A percentile compares a stretch with the other conserved stretches of the same genome.
Conservation (phyloP, 2,797 vertebrate genomes). For the Anabas testudineus region DNA sequence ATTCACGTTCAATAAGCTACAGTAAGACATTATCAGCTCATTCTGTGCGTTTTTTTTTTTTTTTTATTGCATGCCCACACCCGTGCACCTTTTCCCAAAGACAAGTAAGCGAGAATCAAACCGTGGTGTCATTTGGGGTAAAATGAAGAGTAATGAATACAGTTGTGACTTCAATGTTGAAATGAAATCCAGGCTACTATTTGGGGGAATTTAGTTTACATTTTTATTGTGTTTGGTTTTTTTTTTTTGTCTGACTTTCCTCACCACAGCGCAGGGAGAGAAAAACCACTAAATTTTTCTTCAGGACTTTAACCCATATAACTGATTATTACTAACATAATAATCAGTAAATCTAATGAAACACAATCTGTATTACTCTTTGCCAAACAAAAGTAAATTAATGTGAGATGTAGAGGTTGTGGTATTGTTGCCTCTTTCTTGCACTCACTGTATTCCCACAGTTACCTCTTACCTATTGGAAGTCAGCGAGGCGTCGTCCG, state of each 20-base stretch:
- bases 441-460: background rate
- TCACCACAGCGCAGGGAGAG: constrained; percentile 33
- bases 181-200: constrained; percentile 12
- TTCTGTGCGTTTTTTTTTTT: constrained; percentile 26
- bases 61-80: constrained; percentile 30
- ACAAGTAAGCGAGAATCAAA: constrained; percentile 12
- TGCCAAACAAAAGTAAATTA: background rate
- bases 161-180: constrained; percentile 29
- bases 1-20: constrained; percentile 47
- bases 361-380: background rate
- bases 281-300: constrained; percentile 66
- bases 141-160: constrained; percentile 35
- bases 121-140: constrained; percentile 55
- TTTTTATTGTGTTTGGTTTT: constrained; percentile 2
- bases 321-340: too few species aligned
- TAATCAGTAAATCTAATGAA: constrained; percentile 22
- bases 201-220: background rate
- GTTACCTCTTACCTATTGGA: constrained; percentile 9
- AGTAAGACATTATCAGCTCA: constrained; percentile 30
- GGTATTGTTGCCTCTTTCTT: too few species aligned
- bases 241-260: constrained; percentile 17
- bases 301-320: constrained; percentile 18
- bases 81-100: constrained; percentile 23
- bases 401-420: background rate
- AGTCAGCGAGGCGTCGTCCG: constrained; percentile 9